phyloP scores from a whole-genome alignment of 2,797 vertebrate species.

The Siniperca scherzeri region DNA sequence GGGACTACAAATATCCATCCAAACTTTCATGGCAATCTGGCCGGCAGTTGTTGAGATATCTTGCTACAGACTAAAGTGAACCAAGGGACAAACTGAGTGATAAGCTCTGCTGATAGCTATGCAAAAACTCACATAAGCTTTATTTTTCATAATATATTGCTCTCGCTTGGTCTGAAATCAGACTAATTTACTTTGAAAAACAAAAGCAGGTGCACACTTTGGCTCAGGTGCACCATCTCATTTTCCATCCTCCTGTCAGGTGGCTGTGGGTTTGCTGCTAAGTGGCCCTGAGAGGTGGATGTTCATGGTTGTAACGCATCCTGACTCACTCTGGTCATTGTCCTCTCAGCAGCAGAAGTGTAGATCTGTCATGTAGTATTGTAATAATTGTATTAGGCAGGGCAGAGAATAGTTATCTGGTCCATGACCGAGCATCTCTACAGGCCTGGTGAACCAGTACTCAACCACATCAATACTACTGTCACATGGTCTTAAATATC shows the following conservation, averaged over 20 bases:
- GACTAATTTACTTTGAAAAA: constrained; percentile 54
- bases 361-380: constrained; percentile 48
- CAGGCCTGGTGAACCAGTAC: constrained; percentile 56
- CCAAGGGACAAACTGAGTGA: background rate
- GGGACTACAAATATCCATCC: background rate
- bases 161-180: constrained; percentile 26
- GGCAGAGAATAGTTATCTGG: constrained; percentile 38
- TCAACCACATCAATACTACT: constrained; percentile 47
- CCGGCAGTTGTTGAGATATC: background rate
- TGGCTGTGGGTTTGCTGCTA: constrained; percentile 52
- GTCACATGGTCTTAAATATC: constrained; percentile 55
- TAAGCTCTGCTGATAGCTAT: background rate
- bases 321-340: constrained; percentile 69
- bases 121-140: background rate
- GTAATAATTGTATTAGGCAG: constrained; percentile 61
- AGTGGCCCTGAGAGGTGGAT: constrained; percentile 73
- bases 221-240: constrained; percentile 59
- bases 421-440: constrained; percentile 55
- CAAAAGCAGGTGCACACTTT: constrained; percentile 69
- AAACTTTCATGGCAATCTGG: background rate
- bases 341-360: constrained; percentile 38
- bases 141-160: constrained; percentile 5
- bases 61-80: background rate
- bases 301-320: constrained; percentile 65
- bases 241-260: constrained; percentile 60